Evolutionary conservation across 2,888 invertebrate species (phyloP).

Genomic region (Meghimatium bilineatum): DNA sequence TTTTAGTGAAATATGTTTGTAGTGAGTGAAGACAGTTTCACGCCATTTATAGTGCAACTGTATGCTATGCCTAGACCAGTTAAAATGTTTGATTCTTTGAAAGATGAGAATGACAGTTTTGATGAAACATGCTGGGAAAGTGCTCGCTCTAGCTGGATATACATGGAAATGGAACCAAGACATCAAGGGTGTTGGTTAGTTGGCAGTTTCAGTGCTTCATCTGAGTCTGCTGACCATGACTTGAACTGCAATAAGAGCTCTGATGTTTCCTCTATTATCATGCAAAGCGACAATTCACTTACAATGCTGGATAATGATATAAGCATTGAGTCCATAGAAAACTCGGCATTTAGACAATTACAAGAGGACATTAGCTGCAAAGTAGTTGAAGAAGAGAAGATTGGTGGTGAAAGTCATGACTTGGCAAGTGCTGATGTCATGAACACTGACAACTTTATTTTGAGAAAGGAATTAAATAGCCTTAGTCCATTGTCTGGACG

Average conservation of each 20-base stretch:
- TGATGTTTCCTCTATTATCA: not conserved
- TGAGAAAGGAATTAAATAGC: not conserved
- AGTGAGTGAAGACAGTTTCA: not conserved
- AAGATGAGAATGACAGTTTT: constrained; percentile 4
- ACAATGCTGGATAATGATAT: not conserved
- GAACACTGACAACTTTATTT: constrained; percentile 36
- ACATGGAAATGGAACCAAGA: constrained; percentile 54
- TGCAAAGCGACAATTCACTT: constrained; percentile 3
- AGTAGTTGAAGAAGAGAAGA: not conserved
- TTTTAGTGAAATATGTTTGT: not conserved
- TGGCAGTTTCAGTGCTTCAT: not conserved
- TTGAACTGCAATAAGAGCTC: not conserved
- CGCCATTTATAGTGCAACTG: no score
- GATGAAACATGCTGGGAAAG: constrained; percentile 47
- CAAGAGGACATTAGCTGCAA: constrained; percentile 30
- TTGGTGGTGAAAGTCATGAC: not conserved
- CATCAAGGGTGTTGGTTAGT: constrained; percentile 14
- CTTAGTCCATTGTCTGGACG: not conserved
- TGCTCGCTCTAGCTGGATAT: constrained; percentile 57
- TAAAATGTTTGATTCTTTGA: constrained; percentile 15
- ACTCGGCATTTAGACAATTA: not conserved
- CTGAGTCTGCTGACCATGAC: not conserved
- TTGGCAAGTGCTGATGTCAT: not conserved
- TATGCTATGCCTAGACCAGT: not conserved
- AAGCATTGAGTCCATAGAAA: constrained; percentile 28